These are phyloP conservation scores for Aphidius ervi DNA, from an alignment of 1,140 invertebrate species.

Conservation along the genomic window DNA sequence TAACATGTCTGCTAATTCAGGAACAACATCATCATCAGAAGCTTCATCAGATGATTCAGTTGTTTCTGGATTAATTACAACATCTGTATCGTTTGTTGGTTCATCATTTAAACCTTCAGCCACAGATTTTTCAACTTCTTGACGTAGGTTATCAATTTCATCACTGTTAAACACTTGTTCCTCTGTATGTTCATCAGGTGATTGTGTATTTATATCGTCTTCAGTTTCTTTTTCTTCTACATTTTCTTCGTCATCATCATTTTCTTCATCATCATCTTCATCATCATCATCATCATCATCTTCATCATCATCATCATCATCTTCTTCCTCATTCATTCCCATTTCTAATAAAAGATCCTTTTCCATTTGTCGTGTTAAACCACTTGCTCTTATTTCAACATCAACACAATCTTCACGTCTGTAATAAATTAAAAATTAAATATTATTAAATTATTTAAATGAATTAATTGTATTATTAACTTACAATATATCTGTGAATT, in stretches of 20 bases:
- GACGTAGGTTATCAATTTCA: slow-evolving; percentile 32
- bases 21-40: slow-evolving; percentile 19
- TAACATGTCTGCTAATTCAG: slow-evolving; percentile 22
- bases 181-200: slow-evolving; percentile 11
- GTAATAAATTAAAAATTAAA: slow-evolving; percentile 22
- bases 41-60: slow-evolving; percentile 11
- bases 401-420: slow-evolving; percentile 82
- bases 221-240: slow-evolving; percentile 40
- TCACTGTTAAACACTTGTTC: slow-evolving; percentile 11
- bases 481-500: slow-evolving; percentile 73
- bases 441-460: background rate
- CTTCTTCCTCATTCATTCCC: slow-evolving; percentile 40
- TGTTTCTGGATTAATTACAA: background rate
- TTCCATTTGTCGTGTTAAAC: slow-evolving; percentile 82
- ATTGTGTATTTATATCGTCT: slow-evolving; percentile 20
- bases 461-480: slow-evolving; percentile 27
- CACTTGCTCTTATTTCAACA: slow-evolving; percentile 85
- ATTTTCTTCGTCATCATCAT: slow-evolving; percentile 31
- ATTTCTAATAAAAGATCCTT: slow-evolving; percentile 63
- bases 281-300: slow-evolving; percentile 34
- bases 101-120: slow-evolving; percentile 7
- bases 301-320: slow-evolving; percentile 32
- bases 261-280: slow-evolving; percentile 33
- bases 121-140: slow-evolving; percentile 40
- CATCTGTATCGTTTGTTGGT: slow-evolving; percentile 8